Base-by-base conservation (phyloP, 2,797 vertebrate genomes). In the Hafferia zeledoni region DNA sequence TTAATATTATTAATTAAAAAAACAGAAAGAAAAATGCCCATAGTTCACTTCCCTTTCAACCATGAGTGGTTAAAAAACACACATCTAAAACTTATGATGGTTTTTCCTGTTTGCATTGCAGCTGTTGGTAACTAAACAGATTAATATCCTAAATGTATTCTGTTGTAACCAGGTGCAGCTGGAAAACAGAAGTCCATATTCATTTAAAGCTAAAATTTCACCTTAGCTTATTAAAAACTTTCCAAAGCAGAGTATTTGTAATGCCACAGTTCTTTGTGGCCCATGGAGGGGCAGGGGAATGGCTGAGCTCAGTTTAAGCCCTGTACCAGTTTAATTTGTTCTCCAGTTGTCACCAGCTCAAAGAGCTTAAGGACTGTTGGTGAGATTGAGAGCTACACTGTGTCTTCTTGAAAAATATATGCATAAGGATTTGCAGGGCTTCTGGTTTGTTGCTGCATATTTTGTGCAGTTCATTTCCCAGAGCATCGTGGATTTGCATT, bases 281-380 rank as follows among this genome's bases (percentile, higher is more conserved):
- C 6, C 23, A 0, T 4, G 2, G 1, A 41, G 63, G 9, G 19
- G 39, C 19, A 49, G 6, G 11, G 16, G 19, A 7, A 22, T 9
- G 49, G 5, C 28, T 67, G 33, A 33, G 56, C 30, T 64, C 15
- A 8, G 20, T 16, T 82, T 28, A 56, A 72, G 7, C 13, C 19
- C 0, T 44, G 5, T 0, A 2, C 22, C 27, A 18, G 10, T 64
- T 84, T 30, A 41, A 59, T 30, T 87, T 43, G 6, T 68, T 88
- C 19, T 71, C 11, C 13, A 57, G 0, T 22, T 78, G 7, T 61
- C 47, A 61, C 75, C 13, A 86, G 0, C 1, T 52, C 10, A 35
- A 57, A 61, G 19, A 27, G 7, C 9, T 49, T 50, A 47, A 65
- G 81, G 43, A 82, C 44, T 7, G 9, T 31, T 3, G 6, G 23